Evolutionary conservation across 2,797 vertebrate genomes (phyloP), one percentile per base, ranked within the genome.

Genomic region (Antennarius maculatus): DNA sequence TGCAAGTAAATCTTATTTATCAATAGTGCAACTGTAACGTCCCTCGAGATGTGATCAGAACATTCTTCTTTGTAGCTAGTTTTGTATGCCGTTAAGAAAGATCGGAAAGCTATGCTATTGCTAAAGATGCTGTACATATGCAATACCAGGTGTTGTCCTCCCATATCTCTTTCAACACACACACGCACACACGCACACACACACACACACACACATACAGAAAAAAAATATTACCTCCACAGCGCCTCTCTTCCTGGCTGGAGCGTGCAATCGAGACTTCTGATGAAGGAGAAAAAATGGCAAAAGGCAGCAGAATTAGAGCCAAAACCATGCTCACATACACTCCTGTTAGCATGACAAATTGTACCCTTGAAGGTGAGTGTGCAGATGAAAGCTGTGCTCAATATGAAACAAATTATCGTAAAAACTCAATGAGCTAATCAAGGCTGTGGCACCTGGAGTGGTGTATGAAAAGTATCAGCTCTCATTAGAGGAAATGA

Each of bases 181-280:
- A 29, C 49, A 18, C 39, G 59, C 43, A 50, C 29, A 65, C 71
- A 69, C 27, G 11, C 37, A 39, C n/a, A n/a, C 39, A 48, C 43
- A 55, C 46, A 57, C 46, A n/a, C 47, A 42, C 53, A 57, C 62
- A 61, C 48, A 50, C 46, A 59, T 54, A 61, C 43, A 50, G 27
- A 65, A 69, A 27, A 48, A 12, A 75, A 57, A 76, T 67, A 84
- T 88, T 94, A 99, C 97, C 97, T 77, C 96, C 97, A 90, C 97
- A 99, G 61, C 86, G 93, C 81, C 94, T 95, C 80, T 98, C 96
- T 83, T 96, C 96, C 69, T 95, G 88, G 59, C 96, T 97, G 71
- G 96, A 97, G 79, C 95, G 94, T 74, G 97, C 97, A 64, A 98
- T 95, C 13, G 95, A 95, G 74, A 98, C 92, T 93, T 99, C 97